These are phyloP conservation scores for Phragmatobia fuliginosa DNA, from an alignment of 2,888 invertebrate genomes.

Conservation along the genomic window DNA sequence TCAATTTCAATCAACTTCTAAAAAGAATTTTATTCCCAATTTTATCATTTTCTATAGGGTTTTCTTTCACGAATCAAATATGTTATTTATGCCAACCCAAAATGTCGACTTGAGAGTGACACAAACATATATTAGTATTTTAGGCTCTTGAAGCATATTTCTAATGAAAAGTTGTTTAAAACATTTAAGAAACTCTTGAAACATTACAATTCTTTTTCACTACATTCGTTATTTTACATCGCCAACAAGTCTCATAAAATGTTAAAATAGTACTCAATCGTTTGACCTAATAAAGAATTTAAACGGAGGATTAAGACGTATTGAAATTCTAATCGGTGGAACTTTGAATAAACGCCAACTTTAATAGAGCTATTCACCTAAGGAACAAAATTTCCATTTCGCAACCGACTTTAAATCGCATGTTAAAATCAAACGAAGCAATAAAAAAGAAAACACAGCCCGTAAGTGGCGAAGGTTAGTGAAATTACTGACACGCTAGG, in stretches of 20 bases:
- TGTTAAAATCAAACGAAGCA: slow-evolving; percentile 15
- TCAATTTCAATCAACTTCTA: background rate
- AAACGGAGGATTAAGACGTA: background rate
- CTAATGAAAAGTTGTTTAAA: too few species aligned
- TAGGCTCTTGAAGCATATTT: too few species aligned
- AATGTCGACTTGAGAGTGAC: background rate
- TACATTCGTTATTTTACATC: too few species aligned
- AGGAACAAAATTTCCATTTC: slow-evolving; percentile 9
- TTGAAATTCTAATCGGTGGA: background rate
- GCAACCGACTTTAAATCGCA: slow-evolving; percentile 21
- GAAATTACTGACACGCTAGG: slow-evolving; percentile 58
- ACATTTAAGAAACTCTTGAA: too few species aligned
- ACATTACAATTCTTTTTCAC: too few species aligned
- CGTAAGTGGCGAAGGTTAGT: slow-evolving; percentile 49
- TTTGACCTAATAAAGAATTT: background rate
- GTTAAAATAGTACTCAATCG: background rate
- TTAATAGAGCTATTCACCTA: background rate
- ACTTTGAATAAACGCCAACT: background rate
- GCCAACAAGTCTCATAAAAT: too few species aligned
- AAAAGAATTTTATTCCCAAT: background rate
- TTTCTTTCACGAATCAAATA: background rate
- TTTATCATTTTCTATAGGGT: background rate
- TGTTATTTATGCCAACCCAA: background rate
- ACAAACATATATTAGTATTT: background rate
- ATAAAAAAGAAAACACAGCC: slow-evolving; percentile 25